A percentile compares a stretch with the other conserved stretches of the same genome.
These are phyloP conservation scores for Brachymystax lenok DNA, from an alignment of 2,797 vertebrate genomes.

Conservation along the genomic window DNA sequence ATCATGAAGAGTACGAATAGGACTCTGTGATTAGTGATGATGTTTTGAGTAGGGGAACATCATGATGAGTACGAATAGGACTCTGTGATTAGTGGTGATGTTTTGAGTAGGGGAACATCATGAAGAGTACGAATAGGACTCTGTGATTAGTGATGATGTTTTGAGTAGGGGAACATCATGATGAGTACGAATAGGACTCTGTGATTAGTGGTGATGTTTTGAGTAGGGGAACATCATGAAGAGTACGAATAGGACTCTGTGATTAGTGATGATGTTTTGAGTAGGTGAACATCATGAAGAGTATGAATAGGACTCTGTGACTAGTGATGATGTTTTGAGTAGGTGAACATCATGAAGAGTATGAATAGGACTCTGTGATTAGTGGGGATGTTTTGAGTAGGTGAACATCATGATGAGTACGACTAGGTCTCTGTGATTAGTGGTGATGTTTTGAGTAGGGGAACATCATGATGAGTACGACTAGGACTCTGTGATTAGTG, in stretches of 20 bases:
- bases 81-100: constrained; percentile 30
- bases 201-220: constrained; percentile 36
- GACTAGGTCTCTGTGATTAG: constrained; percentile 31
- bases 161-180: neutral
- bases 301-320: no score
- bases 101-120: no score
- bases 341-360: no score
- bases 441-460: constrained; percentile 28
- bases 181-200: constrained; percentile 47
- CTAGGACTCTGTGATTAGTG: constrained; percentile 32
- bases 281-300: no score
- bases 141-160: no score
- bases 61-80: constrained; percentile 23
- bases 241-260: constrained; percentile 28
- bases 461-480: constrained; percentile 3
- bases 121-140: no score
- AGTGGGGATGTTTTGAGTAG: no score
- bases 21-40: constrained; percentile 37
- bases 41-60: no score
- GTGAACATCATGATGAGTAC: constrained; percentile 38
- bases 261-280: constrained; percentile 32
- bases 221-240: no score
- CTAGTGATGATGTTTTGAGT: no score
- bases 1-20: constrained; percentile 50
- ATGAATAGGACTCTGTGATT: no score